Base-by-base conservation (phyloP, 2,113 vertebrate species). In the Cairina moschata region DNA sequence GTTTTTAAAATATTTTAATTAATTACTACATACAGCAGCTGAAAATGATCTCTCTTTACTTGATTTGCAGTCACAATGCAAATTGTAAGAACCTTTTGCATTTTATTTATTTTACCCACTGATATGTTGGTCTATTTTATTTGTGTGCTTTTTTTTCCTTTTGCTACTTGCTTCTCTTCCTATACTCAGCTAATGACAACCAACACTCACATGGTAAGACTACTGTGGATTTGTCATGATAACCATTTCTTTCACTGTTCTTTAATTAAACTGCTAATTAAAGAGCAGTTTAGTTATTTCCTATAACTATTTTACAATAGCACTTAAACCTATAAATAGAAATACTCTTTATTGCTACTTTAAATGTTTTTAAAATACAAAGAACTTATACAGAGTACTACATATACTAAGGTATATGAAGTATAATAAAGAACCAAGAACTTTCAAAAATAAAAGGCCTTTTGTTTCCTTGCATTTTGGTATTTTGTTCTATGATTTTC, bases 151-250 rank as follows among this genome's bases (percentile, higher is more conserved):
- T 98, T 97, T 97, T 98, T 97, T 95, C 97, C 97, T 98, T 98
- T 97, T 98, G 97, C 97, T 97, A 98, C 98, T 98, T 98, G 98
- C 98, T 98, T 98, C 98, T 99, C 98, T 98, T 98, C 97, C 98
- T 98, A 98, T 98, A 98, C 98, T 98, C 99, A 99, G 99, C 98
- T 99, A 98, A 98, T 99, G 99, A 99, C 99, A 98, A 97, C 98
- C 99, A 99, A 98, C 99, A 99, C 98, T 96, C 98, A 99, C 97
- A 99, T 99, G 99, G 99, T 99, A 99, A 99, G 99, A 98, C 97
- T 97, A 96, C 66, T 87, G 78, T 92, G 95, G 96, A 94, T 97
- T 95, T 98, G 97, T 98, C 95, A 93, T 96, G 90, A 94, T 96
- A 96, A 78, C 94, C 96, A 82, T 97, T 97, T 95, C 87, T 94